These are phyloP conservation scores for Salmo trutta DNA, from an alignment of 2,797 vertebrate genomes.

Conservation along the genomic window DNA sequence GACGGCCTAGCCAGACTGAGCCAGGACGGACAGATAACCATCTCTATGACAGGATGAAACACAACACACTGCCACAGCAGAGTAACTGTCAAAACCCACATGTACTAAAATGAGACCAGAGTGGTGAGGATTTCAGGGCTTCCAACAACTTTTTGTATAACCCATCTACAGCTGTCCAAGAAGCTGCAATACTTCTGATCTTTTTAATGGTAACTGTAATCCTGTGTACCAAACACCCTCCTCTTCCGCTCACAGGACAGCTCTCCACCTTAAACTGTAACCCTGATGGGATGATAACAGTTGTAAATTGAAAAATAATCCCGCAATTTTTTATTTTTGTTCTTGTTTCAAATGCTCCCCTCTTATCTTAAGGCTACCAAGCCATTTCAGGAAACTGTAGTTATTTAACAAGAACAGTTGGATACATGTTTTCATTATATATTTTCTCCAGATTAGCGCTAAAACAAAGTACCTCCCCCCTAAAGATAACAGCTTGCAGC, in stretches of 20 bases:
- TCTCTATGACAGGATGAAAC: conserved; percentile 4
- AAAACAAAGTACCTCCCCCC: neutral
- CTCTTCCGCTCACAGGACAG: conserved; percentile 32
- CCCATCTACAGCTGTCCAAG: no score
- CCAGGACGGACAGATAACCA: neutral
- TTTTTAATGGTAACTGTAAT: conserved; percentile 28
- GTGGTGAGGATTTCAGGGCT: no score
- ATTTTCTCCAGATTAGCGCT: neutral
- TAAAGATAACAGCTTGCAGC: neutral
- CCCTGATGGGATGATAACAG: conserved; percentile 60
- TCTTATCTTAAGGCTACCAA: neutral
- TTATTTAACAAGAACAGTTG: conserved; percentile 2
- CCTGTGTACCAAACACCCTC: conserved; percentile 59
- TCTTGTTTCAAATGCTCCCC: conserved; percentile 25
- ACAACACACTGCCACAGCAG: neutral
- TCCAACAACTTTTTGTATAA: no score
- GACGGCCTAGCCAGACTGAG: neutral
- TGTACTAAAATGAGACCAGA: no score
- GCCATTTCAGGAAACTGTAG: neutral
- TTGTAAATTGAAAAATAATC: conserved; percentile 69
- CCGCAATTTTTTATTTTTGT: conserved; percentile 43
- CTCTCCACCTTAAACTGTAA: conserved; percentile 49
- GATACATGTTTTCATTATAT: neutral
- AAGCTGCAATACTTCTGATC: no score
- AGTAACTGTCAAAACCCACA: neutral